These are phyloP conservation scores for Cancer borealis DNA, from an alignment of 2,888 invertebrate genomes.

Conservation along the genomic window DNA sequence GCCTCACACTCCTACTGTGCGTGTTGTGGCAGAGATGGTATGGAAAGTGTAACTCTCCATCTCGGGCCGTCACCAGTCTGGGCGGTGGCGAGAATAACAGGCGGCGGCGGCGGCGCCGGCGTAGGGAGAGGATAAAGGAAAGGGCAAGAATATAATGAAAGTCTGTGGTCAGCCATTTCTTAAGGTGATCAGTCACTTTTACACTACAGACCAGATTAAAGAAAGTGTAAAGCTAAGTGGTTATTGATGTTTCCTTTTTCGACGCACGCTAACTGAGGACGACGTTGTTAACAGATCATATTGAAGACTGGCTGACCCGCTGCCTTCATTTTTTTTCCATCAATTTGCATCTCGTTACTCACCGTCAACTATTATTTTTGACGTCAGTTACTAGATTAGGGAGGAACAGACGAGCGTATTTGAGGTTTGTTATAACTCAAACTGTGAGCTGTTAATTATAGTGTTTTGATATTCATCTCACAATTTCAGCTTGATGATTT, in stretches of 20 bases:
- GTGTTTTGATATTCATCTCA: no score
- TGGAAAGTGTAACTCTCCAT: not conserved
- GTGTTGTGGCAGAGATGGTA: not conserved
- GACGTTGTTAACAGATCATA: not conserved
- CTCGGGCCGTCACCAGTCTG: not conserved
- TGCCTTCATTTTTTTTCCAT: not conserved
- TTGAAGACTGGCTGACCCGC: slow-evolving; percentile 8
- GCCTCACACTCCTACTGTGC: not conserved
- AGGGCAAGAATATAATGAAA: not conserved
- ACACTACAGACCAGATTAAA: not conserved
- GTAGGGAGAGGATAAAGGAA: not conserved
- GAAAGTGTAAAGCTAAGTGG: not conserved
- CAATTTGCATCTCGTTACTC: not conserved
- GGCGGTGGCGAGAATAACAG: not conserved
- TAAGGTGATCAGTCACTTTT: not conserved
- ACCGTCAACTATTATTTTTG: not conserved
- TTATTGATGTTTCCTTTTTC: not conserved
- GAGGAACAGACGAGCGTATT: no score
- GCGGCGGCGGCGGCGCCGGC: not conserved
- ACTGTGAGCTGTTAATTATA: no score
- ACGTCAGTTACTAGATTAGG: no score
- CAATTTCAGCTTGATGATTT: no score
- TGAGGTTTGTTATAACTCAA: no score
- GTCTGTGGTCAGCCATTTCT: not conserved
- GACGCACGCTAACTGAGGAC: not conserved